Base-by-base conservation (phyloP, 1,140 invertebrate species). In the Zaprionus capensis region DNA sequence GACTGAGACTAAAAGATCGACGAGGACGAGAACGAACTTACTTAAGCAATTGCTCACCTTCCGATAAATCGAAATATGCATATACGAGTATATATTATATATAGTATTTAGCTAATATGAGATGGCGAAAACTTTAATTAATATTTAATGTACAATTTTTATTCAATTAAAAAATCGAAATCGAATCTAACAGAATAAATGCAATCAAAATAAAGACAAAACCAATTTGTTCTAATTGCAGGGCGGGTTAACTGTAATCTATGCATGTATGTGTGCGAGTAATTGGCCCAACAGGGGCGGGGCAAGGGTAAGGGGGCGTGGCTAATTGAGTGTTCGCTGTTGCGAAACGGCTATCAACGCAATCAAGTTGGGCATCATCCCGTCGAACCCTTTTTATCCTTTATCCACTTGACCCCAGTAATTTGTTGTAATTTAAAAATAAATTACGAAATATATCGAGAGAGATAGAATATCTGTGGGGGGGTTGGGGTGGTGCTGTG, bases 61-160 rank as follows among this genome's bases (percentile, higher is more conserved):
- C 38, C 58, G 56, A 22, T 34, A 44, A 46, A 62, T 17, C 41
- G 41, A 51, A 67, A 73, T 59, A 63, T 26, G 11, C 63, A 53
- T 51, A 66, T 49, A 59, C 64, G 41, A 38, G 34, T 59, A 68
- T 63, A 41, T 67, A 70, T 61, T 49, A 58, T 53, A 51, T 51
- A 51, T 51, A 51, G 41, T 65, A 85, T 70, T 64, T 53, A 85
- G 63, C 81, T 82, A 76, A 75, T 78, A 79, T 74, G 66, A 64
- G 75, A 62, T 55, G 55, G 59, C 68, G 3, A 67, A 53, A 72
- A 81, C 53, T 72, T 64, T 36, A 65, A 65, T 69, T 64, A 78
- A 53, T 61, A 58, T 56, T 67, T 72, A 64, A 79, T 67, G 53
- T 71, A 76, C 11, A 71, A 71, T 76, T 76, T 80, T 80, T 59